Conservation (phyloP, 2,113 vertebrate species). For the Burhinus bistriatus region DNA sequence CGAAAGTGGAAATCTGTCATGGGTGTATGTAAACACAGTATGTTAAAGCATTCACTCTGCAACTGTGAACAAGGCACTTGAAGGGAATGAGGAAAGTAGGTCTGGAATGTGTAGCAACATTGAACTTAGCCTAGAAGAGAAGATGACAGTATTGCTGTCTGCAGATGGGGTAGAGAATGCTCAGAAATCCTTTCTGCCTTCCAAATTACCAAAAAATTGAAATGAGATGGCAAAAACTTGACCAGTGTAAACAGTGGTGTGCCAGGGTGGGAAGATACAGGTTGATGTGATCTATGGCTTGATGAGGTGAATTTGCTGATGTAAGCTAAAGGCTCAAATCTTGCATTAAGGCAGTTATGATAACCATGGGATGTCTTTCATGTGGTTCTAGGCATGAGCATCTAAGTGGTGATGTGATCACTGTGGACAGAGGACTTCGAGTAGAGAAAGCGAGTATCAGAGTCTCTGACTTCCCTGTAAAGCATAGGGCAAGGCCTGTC, state of each 20-base stretch:
- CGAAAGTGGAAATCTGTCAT: background rate
- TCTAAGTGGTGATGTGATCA: background rate
- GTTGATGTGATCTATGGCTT: background rate
- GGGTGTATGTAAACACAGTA: background rate
- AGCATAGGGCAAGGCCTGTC: background rate
- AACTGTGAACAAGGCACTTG: background rate
- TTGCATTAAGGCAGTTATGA: background rate
- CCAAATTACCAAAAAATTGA: background rate
- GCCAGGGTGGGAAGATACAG: background rate
- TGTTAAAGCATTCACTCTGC: background rate
- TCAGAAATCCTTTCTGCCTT: background rate
- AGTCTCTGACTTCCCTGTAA: background rate
- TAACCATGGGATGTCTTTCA: background rate
- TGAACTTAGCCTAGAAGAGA: background rate
- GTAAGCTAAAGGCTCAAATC: background rate
- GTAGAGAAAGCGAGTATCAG: background rate
- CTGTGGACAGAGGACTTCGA: background rate
- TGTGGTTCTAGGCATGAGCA: background rate
- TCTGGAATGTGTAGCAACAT: background rate
- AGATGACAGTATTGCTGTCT: background rate
- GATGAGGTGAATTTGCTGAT: background rate
- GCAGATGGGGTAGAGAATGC: background rate
- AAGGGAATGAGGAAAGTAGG: background rate
- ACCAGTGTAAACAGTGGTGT: background rate
- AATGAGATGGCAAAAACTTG: background rate